Evolutionary conservation across 2,888 invertebrate species (phyloP).

Genomic region (Dugesia japonica): DNA sequence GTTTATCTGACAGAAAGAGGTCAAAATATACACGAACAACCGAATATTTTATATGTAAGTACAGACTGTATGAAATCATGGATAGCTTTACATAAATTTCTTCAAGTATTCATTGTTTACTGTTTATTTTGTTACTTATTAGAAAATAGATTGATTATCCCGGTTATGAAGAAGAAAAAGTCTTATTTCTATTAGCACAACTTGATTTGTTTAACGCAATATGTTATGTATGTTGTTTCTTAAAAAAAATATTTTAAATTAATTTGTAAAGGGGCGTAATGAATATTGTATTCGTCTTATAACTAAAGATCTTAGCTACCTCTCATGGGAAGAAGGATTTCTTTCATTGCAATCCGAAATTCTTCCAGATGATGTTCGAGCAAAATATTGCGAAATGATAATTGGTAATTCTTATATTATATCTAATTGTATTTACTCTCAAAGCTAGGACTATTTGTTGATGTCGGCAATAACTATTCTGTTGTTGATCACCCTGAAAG

Average conservation of each 20-base stretch:
- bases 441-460: slow-evolving; percentile 44
- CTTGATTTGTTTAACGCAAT: slow-evolving; percentile 45
- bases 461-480: slow-evolving; percentile 47
- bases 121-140: slow-evolving; percentile 46
- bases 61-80: slow-evolving; percentile 41
- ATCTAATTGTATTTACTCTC: background rate
- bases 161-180: slow-evolving; percentile 33
- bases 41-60: slow-evolving; percentile 46
- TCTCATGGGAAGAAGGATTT: slow-evolving; percentile 48
- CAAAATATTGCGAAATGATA: slow-evolving; percentile 47
- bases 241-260: background rate
- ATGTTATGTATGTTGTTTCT: slow-evolving; percentile 41
- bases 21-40: slow-evolving; percentile 44
- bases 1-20: slow-evolving; percentile 46
- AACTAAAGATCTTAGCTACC: slow-evolving; percentile 43
- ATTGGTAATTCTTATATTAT: slow-evolving; percentile 39
- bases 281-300: slow-evolving; percentile 45
- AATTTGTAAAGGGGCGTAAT: slow-evolving; percentile 44
- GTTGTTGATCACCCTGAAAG: slow-evolving; percentile 46
- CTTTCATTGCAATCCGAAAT: slow-evolving; percentile 42
- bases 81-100: slow-evolving; percentile 45
- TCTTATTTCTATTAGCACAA: slow-evolving; percentile 41
- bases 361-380: slow-evolving; percentile 45
- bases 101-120: slow-evolving; percentile 43
- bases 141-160: background rate